Base-by-base conservation (phyloP, 2,113 vertebrate species). In the Equus quagga region DNA sequence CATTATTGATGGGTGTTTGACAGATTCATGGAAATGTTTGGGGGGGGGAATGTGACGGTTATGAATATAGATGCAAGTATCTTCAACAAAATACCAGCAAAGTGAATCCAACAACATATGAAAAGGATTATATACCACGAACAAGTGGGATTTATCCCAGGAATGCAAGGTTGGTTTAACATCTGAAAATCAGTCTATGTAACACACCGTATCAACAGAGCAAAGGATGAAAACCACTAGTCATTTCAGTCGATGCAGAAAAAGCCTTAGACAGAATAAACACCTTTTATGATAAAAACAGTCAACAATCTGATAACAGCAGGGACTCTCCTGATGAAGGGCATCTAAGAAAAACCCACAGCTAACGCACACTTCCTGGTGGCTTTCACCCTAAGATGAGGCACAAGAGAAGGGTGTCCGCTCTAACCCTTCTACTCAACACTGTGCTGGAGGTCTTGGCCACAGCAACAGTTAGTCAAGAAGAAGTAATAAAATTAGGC, bases 361-460 rank as follows among this genome's bases (percentile, higher is more conserved):
- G 46, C 13, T 3, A 24, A 76, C 10, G 8, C 70, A 56, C 31
- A 44, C 82, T 65, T 23, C 2, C 33, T 33, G 12, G 31, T 70
- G n/a, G 70, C 56, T 17, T 17, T 33, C 65, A 56, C 69, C 11
- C 33, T 12, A 18, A 41, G 33, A 46, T 14, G 14, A 18, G 26
- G n/a, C 6, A 54, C 19, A 41, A 31, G 19, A 5, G 44, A 17
- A 33, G 15, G 21, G 2, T 5, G 60, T 28, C 72, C 23, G 4
- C 62, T 41, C 31, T 23, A 9, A 26, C 31, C 26, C 44, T 8
- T 67, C 28, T 1, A 19, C 0, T 13, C 44, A 13, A 28, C 31
- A 2, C 31, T 14, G 9, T 10, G 3, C 1, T 5, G 2, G 8
- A 3, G 24, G 36, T 8, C 10, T 15, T 36, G 60, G 69, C 67